Base-by-base conservation (phyloP, 2,113 vertebrate species). In the Clinocottus analis region DNA sequence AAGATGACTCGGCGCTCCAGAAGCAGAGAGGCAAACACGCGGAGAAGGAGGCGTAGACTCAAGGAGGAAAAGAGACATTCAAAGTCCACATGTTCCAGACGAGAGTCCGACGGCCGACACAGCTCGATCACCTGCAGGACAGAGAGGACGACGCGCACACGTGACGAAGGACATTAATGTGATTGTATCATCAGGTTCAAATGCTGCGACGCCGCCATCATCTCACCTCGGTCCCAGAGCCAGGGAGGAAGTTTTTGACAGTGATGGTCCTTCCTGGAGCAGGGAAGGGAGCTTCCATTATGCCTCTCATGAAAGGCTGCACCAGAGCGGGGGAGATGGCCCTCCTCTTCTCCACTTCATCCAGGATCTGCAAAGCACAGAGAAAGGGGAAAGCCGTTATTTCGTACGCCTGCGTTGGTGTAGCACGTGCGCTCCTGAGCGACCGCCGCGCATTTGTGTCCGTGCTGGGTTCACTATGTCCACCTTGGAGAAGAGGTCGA, bases 401-500 rank as follows among this genome's bases (percentile, higher is more conserved):
- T n/a, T n/a, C n/a, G n/a, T n/a, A n/a, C n/a, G n/a, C n/a, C n/a
- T n/a, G n/a, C n/a, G n/a, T n/a, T n/a, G n/a, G n/a, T n/a, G n/a
- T n/a, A n/a, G n/a, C n/a, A n/a, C n/a, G n/a, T n/a, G n/a, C n/a
- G n/a, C n/a, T n/a, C n/a, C n/a, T n/a, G n/a, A n/a, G n/a, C n/a
- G n/a, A n/a, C n/a, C n/a, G n/a, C n/a, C n/a, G n/a, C n/a, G n/a
- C n/a, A n/a, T n/a, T n/a, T n/a, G n/a, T n/a, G n/a, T n/a, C n/a
- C 11, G 4, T 79, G 12, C 41, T 68, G 17, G 25, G 51, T 29
- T 55, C 11, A 7, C 13, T 7, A 0, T 47, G n/a, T 62, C 27
- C 92, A 98, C 98, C 96, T 98, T 99, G 3, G 98, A 99, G 87
- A 99, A 99, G 86, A 99, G 97, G 85, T 96, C 97, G 83, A 99